phyloP scores from a whole-genome alignment of 2,797 vertebrate species.

The Anguilla megastoma region DNA sequence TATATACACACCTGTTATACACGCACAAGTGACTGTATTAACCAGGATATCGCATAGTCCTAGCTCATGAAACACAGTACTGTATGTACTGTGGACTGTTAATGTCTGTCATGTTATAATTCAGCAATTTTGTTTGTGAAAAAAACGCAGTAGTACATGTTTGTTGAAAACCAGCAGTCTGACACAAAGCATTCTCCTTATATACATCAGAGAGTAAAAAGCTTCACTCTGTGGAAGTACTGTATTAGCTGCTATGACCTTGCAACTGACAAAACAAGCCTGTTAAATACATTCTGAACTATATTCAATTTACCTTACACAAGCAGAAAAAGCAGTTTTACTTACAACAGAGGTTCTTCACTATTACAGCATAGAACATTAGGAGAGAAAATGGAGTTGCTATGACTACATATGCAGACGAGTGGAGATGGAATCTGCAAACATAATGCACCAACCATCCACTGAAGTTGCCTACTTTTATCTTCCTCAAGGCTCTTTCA shows the following conservation, averaged over 20 bases:
- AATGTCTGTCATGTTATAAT: background rate
- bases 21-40: background rate
- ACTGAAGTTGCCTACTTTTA: background rate
- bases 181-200: background rate
- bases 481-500: background rate
- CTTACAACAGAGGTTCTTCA: background rate
- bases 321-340: background rate
- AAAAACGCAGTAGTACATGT: background rate
- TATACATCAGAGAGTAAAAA: background rate
- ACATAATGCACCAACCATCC: background rate
- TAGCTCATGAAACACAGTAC: background rate
- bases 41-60: background rate
- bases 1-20: background rate
- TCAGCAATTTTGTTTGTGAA: background rate
- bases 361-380: background rate
- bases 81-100: background rate
- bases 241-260: background rate
- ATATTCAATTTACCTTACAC: background rate
- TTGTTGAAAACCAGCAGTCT: background rate
- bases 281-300: background rate
- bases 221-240: background rate
- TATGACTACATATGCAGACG: slow-evolving; percentile 8
- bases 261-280: background rate
- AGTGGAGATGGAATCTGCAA: background rate
- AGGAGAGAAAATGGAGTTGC: slow-evolving; percentile 3